phyloP scores from a whole-genome alignment of 1,140 invertebrate genomes.

The Euwallacea fornicatus region DNA sequence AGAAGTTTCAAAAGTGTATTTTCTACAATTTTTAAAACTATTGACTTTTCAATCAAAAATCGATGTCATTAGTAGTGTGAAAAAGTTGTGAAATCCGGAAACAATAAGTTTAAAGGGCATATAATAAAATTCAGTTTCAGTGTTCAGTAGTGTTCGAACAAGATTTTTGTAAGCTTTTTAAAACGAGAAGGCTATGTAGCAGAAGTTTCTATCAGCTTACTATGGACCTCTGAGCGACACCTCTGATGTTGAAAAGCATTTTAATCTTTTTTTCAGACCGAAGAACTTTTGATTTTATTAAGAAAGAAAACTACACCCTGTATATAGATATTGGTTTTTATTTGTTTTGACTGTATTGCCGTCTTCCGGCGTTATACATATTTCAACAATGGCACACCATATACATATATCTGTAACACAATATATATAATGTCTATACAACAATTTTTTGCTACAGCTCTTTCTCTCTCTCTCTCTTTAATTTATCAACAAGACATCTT shows the following conservation, averaged over 20 bases:
- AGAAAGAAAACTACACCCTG: too few species aligned
- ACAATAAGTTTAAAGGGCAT: neutral
- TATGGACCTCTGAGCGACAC: too few species aligned
- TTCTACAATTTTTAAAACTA: slow-evolving; percentile 41
- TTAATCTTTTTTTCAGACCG: too few species aligned
- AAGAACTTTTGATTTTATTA: too few species aligned
- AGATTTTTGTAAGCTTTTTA: too few species aligned
- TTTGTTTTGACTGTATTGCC: slow-evolving; percentile 49
- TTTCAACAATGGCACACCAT: slow-evolving; percentile 54
- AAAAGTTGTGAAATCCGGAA: neutral
- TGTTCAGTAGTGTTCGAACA: too few species aligned
- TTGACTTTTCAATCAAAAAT: neutral
- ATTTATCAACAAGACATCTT: slow-evolving; percentile 42
- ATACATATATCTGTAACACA: slow-evolving; percentile 53
- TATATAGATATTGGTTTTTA: slow-evolving; percentile 46
- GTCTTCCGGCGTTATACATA: slow-evolving; percentile 46
- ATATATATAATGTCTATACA: slow-evolving; percentile 48
- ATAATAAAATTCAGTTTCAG: too few species aligned
- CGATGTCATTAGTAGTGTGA: neutral
- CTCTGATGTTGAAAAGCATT: too few species aligned
- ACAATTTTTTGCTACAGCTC: slow-evolving; percentile 36
- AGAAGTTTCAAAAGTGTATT: neutral
- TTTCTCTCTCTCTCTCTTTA: slow-evolving; percentile 17
- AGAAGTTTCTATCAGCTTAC: too few species aligned
- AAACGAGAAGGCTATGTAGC: too few species aligned